These are phyloP conservation scores for Agelastica alni DNA, from an alignment of 2,888 invertebrate species.

Conservation along the genomic window DNA sequence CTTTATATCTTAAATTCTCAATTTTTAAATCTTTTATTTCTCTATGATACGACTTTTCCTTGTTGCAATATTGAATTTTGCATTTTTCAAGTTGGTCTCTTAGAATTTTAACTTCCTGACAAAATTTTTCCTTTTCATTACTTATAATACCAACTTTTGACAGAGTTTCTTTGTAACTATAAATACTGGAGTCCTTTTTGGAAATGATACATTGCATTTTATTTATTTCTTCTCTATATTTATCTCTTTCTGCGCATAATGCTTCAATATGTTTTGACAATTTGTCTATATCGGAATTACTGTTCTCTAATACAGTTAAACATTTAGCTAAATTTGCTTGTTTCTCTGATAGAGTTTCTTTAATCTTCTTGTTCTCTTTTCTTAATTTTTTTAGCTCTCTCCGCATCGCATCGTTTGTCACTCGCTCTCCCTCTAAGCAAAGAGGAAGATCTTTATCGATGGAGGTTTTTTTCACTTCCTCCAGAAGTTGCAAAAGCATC, in stretches of 20 bases:
- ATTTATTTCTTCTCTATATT: conserved; percentile 12
- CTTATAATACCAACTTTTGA: not conserved
- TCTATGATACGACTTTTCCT: conserved; percentile 4
- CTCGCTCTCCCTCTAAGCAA: not conserved
- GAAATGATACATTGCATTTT: not conserved
- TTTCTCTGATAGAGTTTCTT: conserved; percentile 25
- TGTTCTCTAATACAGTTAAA: conserved; percentile 27
- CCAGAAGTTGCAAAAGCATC: conserved; percentile 25
- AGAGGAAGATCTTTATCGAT: not conserved
- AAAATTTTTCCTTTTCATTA: not conserved
- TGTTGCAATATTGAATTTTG: conserved; percentile 5
- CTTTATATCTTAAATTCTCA: not conserved
- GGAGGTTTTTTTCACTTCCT: conserved; percentile 23
- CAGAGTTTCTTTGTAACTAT: not conserved
- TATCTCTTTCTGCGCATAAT: conserved; percentile 27
- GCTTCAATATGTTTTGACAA: conserved; percentile 28
- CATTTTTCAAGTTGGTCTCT: conserved; percentile 7
- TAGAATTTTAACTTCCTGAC: conserved; percentile 9
- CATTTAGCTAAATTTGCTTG: conserved; percentile 25
- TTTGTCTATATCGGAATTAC: conserved; percentile 27
- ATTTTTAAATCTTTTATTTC: conserved; percentile 7
- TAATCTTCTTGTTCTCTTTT: conserved; percentile 25
- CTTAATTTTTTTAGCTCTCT: conserved; percentile 15
- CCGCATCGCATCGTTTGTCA: conserved; percentile 10
- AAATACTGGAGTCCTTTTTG: conserved; percentile 13